Percentiles rank a stretch among this genome's conserved stretches.
These are phyloP conservation scores for Apamea crenata DNA, from an alignment of 2,888 invertebrate species.

Conservation along the genomic window DNA sequence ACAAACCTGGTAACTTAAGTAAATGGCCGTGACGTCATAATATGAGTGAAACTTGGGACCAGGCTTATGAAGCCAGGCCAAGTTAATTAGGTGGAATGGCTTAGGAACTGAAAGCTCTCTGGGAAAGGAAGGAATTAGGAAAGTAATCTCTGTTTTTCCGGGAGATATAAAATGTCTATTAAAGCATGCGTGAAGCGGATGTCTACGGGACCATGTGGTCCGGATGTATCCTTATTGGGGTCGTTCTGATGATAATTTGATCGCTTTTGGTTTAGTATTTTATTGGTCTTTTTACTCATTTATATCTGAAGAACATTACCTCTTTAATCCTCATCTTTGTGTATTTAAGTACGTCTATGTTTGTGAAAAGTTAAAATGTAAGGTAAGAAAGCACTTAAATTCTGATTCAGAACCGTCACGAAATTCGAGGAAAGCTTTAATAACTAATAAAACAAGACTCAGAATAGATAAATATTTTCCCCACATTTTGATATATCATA, in stretches of 20 bases:
- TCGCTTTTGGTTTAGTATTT: conserved; percentile 11
- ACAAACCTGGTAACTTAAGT: conserved; percentile 17
- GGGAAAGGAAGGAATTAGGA: conserved; percentile 50
- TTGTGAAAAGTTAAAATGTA: background rate
- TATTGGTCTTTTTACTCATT: background rate
- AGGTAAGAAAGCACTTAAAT: background rate
- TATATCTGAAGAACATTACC: background rate
- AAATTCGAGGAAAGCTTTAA: background rate
- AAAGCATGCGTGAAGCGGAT: conserved; percentile 36
- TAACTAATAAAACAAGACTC: conserved; percentile 13
- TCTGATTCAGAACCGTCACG: background rate
- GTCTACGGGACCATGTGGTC: background rate
- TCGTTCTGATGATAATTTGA: conserved; percentile 26
- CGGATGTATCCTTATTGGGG: conserved; percentile 29
- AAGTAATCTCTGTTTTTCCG: conserved; percentile 48
- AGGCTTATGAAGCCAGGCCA: conserved; percentile 33
- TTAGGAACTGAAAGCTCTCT: conserved; percentile 52
- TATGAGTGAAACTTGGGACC: conserved; percentile 40
- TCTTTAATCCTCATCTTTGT: background rate
- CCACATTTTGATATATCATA: conserved; percentile 35
- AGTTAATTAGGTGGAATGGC: conserved; percentile 61
- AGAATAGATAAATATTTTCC: conserved; percentile 20
- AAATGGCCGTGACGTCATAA: conserved; percentile 40
- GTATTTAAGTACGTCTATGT: background rate
- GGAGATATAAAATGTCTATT: conserved; percentile 52